Percentiles rank a stretch among this genome's conserved stretches.
phyloP scores from a whole-genome alignment of 1,140 invertebrate species.

The Coelopa frigida region DNA sequence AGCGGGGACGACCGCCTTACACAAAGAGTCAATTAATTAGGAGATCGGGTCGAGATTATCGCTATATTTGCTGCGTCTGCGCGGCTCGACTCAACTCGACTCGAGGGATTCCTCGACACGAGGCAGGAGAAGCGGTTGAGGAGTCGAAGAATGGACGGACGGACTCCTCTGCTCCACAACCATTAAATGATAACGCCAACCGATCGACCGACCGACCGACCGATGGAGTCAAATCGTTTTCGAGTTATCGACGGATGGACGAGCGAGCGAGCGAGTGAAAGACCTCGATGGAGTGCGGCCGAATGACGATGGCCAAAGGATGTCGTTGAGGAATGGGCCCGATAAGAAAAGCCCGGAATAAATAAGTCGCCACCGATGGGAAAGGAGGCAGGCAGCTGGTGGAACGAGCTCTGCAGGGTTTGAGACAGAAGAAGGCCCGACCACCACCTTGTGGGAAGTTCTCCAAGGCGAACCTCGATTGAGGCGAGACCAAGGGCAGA shows the following conservation, averaged over 20 bases:
- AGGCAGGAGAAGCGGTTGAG: background rate
- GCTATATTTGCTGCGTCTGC: conserved; percentile 26
- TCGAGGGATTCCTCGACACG: background rate
- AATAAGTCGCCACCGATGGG: too few species aligned
- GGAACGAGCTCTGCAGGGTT: too few species aligned
- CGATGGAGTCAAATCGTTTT: background rate
- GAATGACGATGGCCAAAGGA: background rate
- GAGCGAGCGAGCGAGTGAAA: background rate
- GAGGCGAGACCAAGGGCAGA: too few species aligned
- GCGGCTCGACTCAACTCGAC: background rate
- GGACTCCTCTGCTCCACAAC: background rate
- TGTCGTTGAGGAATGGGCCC: too few species aligned
- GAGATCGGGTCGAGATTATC: conserved; percentile 40
- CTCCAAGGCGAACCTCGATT: too few species aligned
- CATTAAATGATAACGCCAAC: background rate
- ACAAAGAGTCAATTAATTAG: conserved; percentile 44
- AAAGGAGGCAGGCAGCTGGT: too few species aligned
- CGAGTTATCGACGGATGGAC: background rate
- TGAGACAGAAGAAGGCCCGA: too few species aligned
- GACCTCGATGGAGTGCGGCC: background rate
- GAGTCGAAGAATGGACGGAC: background rate
- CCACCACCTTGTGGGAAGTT: too few species aligned
- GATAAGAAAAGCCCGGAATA: too few species aligned
- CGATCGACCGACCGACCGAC: background rate
- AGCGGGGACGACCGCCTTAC: too few species aligned